Conservation (phyloP, 2,888 invertebrate genomes). For the Caenorhabditis sp. region DNA sequence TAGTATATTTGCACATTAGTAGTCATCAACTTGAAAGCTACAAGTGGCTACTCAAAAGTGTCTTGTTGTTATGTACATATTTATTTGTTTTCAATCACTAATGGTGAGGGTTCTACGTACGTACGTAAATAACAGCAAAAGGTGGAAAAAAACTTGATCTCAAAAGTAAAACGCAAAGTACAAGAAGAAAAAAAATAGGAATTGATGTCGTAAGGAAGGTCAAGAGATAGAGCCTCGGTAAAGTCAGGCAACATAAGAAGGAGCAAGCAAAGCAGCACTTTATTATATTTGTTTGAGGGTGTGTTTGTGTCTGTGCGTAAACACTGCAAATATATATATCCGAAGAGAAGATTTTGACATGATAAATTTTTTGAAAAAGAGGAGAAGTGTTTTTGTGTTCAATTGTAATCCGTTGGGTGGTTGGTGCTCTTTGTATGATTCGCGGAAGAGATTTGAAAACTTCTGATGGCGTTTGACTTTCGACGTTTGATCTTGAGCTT, state of each 20-base stretch:
- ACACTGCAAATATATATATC: background rate
- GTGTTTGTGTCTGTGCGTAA: background rate
- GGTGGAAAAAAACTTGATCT: too few relatives aligned
- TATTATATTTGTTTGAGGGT: background rate
- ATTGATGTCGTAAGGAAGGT: too few relatives aligned
- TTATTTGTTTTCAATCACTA: background rate
- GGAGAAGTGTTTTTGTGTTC: background rate
- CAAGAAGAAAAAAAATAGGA: too few relatives aligned
- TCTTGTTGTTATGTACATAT: background rate
- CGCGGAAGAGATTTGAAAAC: too few relatives aligned
- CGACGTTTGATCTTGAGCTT: too few relatives aligned
- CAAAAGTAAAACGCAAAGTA: too few relatives aligned
- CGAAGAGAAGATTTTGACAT: background rate
- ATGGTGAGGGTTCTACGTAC: background rate
- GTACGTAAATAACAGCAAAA: too few relatives aligned
- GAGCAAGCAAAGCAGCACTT: background rate
- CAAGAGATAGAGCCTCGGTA: background rate
- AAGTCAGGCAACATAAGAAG: background rate
- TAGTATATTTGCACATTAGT: conserved; percentile 1
- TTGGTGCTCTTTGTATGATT: too few relatives aligned
- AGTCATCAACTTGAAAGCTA: conserved; percentile 2
- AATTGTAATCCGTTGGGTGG: background rate
- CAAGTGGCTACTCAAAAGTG: background rate
- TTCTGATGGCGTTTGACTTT: too few relatives aligned
- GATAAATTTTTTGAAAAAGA: background rate